Evolutionary conservation across 2,888 invertebrate species (phyloP).

Genomic region (Epirrhoe tristata): DNA sequence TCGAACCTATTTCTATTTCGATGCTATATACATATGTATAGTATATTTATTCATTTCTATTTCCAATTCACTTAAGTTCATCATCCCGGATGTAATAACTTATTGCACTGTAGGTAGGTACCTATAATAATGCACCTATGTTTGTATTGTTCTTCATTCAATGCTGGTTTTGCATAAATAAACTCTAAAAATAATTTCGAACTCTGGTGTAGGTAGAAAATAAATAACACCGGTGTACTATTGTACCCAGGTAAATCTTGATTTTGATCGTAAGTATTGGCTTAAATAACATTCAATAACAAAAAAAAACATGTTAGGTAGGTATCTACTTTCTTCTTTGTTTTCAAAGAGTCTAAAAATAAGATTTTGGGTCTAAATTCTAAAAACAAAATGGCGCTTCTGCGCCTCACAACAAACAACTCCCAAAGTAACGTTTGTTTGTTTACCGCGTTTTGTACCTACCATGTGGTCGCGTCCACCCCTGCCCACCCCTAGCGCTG

Average conservation of each 20-base stretch:
- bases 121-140: conserved; percentile 1
- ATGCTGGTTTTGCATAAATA: conserved; percentile 28
- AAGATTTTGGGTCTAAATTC: no score
- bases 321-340: no score
- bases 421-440: neutral
- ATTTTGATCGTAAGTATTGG: no score
- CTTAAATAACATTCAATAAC: no score
- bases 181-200: conserved; percentile 15
- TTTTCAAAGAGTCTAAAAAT: no score
- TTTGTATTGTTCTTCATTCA: conserved; percentile 21
- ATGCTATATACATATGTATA: neutral
- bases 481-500: conserved; percentile 37
- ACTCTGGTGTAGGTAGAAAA: neutral
- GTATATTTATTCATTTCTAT: conserved; percentile 19
- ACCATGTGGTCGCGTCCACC: conserved; percentile 17
- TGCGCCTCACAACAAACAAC: conserved; percentile 5
- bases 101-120: conserved; percentile 27
- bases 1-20: no score
- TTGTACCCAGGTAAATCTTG: no score
- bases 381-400: no score
- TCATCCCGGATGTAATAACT: conserved; percentile 43
- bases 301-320: no score
- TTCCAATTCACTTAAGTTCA: conserved; percentile 41
- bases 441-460: conserved; percentile 3
- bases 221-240: no score